Conservation (phyloP, 2,888 invertebrate species). For the Aphodius granarius region DNA sequence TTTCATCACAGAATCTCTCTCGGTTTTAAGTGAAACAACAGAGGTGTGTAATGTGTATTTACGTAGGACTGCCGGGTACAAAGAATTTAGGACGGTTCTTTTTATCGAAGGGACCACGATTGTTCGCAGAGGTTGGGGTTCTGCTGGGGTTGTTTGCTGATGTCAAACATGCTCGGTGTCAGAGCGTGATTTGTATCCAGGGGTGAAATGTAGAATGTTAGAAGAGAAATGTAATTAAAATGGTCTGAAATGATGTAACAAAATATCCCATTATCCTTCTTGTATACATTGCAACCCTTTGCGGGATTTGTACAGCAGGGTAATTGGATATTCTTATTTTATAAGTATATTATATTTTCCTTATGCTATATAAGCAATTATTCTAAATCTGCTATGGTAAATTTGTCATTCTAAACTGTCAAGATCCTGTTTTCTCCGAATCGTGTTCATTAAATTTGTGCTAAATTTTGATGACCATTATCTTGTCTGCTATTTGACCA, state of each 20-base stretch:
- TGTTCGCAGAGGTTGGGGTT: neutral
- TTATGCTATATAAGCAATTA: too few relatives aligned
- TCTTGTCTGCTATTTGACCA: too few relatives aligned
- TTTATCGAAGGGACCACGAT: neutral
- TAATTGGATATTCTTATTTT: too few relatives aligned
- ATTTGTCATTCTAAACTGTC: too few relatives aligned
- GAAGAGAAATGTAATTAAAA: neutral
- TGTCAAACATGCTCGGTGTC: neutral
- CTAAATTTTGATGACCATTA: too few relatives aligned
- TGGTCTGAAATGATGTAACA: neutral
- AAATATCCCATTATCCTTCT: neutral
- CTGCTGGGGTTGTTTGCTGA: neutral
- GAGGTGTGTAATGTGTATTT: neutral
- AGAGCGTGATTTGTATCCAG: neutral
- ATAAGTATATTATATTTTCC: too few relatives aligned
- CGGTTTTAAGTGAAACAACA: neutral
- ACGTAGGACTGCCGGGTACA: neutral
- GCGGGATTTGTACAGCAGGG: too few relatives aligned
- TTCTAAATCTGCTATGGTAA: too few relatives aligned
- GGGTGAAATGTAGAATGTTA: neutral
- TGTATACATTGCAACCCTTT: neutral
- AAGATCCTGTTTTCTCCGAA: too few relatives aligned
- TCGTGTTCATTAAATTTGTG: too few relatives aligned
- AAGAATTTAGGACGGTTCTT: neutral
- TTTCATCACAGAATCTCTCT: too few relatives aligned